phyloP scores from a whole-genome alignment of 92 coral and sea anemone genomes.

The Hydrozoanthus gracilis region DNA sequence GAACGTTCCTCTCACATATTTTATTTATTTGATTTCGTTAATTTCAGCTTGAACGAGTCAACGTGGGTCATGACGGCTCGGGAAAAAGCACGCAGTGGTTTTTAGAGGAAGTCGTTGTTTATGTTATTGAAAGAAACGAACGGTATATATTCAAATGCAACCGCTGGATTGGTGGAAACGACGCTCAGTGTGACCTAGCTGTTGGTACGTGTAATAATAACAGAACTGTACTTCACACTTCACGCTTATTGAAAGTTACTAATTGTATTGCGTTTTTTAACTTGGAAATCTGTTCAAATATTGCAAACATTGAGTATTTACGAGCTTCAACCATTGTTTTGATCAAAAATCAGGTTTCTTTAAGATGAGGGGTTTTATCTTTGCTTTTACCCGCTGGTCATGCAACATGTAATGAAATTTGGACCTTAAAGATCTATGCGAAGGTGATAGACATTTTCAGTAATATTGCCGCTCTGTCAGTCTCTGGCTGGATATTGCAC shows the following conservation, averaged over 20 bases:
- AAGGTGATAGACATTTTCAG: too few relatives aligned
- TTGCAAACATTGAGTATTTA: too few relatives aligned
- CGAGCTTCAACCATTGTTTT: too few relatives aligned
- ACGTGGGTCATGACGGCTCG: slow-evolving; percentile 78
- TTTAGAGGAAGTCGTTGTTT: slow-evolving; percentile 77
- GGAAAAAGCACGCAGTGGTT: slow-evolving; percentile 86
- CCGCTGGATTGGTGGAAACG: slow-evolving; percentile 83
- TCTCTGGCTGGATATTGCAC: neutral
- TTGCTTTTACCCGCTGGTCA: too few relatives aligned
- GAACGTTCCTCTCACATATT: neutral
- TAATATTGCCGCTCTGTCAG: neutral
- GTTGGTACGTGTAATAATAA: slow-evolving; percentile 58
- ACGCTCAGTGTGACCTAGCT: slow-evolving; percentile 71
- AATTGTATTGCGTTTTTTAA: too few relatives aligned
- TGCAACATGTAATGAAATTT: too few relatives aligned
- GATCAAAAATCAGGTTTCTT: neutral
- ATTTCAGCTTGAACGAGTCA: slow-evolving; percentile 67
- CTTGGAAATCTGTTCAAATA: too few relatives aligned
- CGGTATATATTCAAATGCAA: slow-evolving; percentile 79
- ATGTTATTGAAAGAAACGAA: slow-evolving; percentile 76
- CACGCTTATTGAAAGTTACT: too few relatives aligned
- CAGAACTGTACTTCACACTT: too few relatives aligned
- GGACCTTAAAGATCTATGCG: too few relatives aligned
- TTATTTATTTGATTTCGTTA: neutral
- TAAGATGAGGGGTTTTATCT: neutral